Conservation (phyloP, 2,888 invertebrate species). For the Bombylius discolor region DNA sequence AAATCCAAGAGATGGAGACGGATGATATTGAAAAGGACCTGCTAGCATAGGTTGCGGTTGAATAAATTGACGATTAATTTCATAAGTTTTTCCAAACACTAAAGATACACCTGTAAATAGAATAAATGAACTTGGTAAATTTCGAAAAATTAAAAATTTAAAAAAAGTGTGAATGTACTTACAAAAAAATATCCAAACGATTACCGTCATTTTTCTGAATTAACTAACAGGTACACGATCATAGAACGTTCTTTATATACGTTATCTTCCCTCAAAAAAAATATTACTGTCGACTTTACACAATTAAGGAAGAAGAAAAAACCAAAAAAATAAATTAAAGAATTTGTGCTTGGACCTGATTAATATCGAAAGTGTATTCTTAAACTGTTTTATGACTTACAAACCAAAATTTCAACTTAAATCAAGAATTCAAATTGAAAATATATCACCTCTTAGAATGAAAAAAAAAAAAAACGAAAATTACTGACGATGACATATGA, state of each 20-base stretch:
- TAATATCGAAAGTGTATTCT: too few species aligned
- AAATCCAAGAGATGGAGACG: slow-evolving; percentile 1
- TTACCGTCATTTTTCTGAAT: not conserved
- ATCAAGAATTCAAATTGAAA: too few species aligned
- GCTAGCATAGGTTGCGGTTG: not conserved
- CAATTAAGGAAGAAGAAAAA: too few species aligned
- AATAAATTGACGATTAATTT: not conserved
- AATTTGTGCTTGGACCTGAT: too few species aligned
- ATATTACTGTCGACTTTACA: too few species aligned
- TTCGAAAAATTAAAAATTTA: not conserved
- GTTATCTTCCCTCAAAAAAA: too few species aligned
- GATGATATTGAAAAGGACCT: not conserved
- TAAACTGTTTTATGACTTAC: too few species aligned
- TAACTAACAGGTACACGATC: not conserved
- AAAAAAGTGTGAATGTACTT: not conserved
- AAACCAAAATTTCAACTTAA: too few species aligned
- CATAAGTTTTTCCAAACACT: not conserved
- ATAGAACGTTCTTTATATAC: not conserved
- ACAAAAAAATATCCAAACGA: not conserved
- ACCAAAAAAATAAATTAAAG: too few species aligned
- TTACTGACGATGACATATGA: too few species aligned
- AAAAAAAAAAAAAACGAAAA: too few species aligned
- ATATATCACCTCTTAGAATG: too few species aligned
- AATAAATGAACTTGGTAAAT: not conserved
- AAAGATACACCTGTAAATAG: not conserved